A percentile compares a stretch with the other conserved stretches of the same genome.
Evolutionary conservation across 2,797 vertebrate species (phyloP).

Genomic region (Melanogrammus aeglefinus): DNA sequence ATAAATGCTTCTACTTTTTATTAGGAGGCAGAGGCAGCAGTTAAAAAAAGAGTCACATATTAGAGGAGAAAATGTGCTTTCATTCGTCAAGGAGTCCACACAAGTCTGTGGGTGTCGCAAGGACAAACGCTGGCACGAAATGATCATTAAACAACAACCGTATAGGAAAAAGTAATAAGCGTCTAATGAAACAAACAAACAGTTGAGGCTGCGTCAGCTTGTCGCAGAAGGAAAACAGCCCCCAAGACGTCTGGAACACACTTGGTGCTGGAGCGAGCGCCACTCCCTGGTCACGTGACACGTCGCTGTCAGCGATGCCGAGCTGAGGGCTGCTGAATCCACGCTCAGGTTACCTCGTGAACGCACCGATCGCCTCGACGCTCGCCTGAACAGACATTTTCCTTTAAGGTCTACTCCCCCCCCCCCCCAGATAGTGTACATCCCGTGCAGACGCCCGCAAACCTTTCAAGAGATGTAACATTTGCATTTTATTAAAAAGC

Average conservation of each 20-base stretch:
- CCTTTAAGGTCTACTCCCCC: too few relatives aligned
- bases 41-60: not conserved
- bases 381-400: too few relatives aligned
- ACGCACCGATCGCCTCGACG: too few relatives aligned
- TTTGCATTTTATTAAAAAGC: not conserved
- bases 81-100: not conserved
- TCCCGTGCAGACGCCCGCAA: too few relatives aligned
- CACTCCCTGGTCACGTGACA: not conserved
- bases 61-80: not conserved
- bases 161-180: not conserved
- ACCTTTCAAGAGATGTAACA: not conserved
- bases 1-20: not conserved
- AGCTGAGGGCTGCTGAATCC: too few relatives aligned
- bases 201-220: not conserved
- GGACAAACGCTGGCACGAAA: not conserved
- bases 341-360: too few relatives aligned
- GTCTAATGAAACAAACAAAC: not conserved
- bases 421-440: too few relatives aligned
- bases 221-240: not conserved
- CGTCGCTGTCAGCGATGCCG: too few relatives aligned
- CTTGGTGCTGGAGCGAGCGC: not conserved
- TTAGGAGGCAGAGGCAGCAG: not conserved
- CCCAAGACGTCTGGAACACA: not conserved
- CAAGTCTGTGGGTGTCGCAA: not conserved
- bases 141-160: not conserved